phyloP scores from a whole-genome alignment of 2,113 vertebrate genomes.

The Leptosomus discolor region DNA sequence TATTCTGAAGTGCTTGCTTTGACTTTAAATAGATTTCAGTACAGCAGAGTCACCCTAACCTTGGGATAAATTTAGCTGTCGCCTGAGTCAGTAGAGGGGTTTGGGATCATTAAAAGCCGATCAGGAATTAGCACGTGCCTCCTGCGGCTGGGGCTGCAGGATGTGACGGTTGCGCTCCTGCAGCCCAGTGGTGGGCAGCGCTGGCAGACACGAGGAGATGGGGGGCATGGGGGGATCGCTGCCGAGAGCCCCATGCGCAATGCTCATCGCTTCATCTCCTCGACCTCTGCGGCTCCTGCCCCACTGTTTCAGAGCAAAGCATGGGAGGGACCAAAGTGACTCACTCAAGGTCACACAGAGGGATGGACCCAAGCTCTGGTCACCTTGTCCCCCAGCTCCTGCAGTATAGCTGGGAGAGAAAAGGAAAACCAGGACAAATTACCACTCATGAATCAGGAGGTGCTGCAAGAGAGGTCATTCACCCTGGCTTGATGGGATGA shows the following conservation, averaged over 20 bases:
- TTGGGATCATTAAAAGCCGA: constrained; percentile 38
- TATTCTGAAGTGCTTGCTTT: constrained; percentile 35
- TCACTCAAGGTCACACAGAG: neutral
- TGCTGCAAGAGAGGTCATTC: neutral
- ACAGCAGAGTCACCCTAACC: constrained; percentile 46
- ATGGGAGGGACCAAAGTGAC: neutral
- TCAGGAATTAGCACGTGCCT: neutral
- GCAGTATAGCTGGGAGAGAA: neutral
- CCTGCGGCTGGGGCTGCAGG: neutral
- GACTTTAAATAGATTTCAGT: constrained; percentile 53
- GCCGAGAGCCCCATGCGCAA: rapidly evolving
- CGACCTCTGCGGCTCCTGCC: neutral
- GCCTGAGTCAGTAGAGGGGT: constrained; percentile 18
- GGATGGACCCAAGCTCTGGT: neutral
- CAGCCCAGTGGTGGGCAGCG: neutral
- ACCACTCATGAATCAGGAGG: neutral
- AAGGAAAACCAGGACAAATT: neutral
- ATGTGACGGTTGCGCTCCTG: neutral
- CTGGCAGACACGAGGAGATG: neutral
- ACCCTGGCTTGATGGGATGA: neutral
- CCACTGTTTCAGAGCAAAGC: neutral
- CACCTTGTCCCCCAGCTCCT: neutral
- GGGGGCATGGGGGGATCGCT: rapidly evolving
- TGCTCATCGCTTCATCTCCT: rapidly evolving
- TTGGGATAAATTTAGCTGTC: constrained; percentile 59